These are phyloP conservation scores for Patella caerulea DNA, from an alignment of 2,888 invertebrate genomes.

Conservation along the genomic window DNA sequence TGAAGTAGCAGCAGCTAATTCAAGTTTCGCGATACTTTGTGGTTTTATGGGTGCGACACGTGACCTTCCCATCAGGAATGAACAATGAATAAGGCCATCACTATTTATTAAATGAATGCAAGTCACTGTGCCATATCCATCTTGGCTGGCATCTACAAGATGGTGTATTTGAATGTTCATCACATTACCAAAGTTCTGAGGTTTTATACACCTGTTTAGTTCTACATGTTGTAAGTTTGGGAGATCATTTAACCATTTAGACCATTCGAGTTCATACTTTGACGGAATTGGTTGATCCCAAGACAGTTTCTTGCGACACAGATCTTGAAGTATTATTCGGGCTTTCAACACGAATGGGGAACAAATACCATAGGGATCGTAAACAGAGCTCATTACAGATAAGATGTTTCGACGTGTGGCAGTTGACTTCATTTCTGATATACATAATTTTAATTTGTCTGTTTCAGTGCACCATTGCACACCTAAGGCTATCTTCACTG, in stretches of 20 bases:
- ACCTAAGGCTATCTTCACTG: constrained; percentile 23
- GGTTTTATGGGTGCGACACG: neutral
- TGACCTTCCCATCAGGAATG: neutral
- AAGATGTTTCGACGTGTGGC: constrained; percentile 13
- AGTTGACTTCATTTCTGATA: neutral
- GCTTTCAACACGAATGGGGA: neutral
- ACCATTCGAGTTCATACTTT: neutral
- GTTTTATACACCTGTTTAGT: neutral
- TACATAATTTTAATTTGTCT: constrained; percentile 13
- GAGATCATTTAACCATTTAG: neutral
- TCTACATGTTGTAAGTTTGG: neutral
- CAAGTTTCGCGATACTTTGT: neutral
- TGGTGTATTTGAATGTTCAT: neutral
- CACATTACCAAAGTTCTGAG: neutral
- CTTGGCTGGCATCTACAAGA: neutral
- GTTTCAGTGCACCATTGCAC: constrained; percentile 19
- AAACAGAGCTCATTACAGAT: constrained; percentile 13
- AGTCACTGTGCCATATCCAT: neutral
- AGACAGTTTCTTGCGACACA: neutral
- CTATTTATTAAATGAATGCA: neutral
- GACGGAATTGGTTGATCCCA: neutral
- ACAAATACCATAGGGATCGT: neutral
- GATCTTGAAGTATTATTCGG: neutral
- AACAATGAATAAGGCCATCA: neutral
- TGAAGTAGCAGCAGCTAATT: neutral